Conservation (phyloP, 1,140 invertebrate species). For the Drosophila serrata region DNA sequence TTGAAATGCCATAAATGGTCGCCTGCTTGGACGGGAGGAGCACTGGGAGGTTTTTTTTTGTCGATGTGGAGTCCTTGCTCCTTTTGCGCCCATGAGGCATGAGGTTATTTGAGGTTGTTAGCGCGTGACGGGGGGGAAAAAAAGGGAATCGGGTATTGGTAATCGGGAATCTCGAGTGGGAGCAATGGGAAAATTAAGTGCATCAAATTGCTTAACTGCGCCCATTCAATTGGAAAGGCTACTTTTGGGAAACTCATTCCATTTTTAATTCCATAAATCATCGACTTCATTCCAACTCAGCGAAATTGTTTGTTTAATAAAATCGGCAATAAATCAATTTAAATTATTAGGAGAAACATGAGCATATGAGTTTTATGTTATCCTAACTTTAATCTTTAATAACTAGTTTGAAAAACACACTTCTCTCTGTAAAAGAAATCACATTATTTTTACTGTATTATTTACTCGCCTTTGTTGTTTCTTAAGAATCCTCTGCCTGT, state of each 20-base stretch:
- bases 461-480: neutral
- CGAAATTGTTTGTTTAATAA: neutral
- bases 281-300: neutral
- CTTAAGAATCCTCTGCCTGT: neutral
- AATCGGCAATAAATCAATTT: constrained; percentile 2
- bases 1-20: constrained; percentile 74
- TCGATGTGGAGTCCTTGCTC: constrained; percentile 6
- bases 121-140: constrained; percentile 45
- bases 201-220: constrained; percentile 69
- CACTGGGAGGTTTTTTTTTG: neutral
- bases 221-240: constrained; percentile 55
- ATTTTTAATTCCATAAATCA: constrained; percentile 5
- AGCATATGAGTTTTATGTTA: neutral
- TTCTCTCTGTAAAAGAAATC: no score
- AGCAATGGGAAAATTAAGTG: constrained; percentile 59
- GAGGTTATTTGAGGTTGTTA: constrained; percentile 51
- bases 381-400: neutral
- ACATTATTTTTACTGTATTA: neutral
- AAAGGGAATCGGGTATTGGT: constrained; percentile 37
- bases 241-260: constrained; percentile 7
- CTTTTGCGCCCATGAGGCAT: constrained; percentile 17
- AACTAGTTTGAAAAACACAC: no score
- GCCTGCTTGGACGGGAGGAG: constrained; percentile 8
- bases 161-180: constrained; percentile 8
- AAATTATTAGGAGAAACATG: neutral